phyloP scores from a whole-genome alignment of 2,797 vertebrate species.

The Molossus molossus region DNA sequence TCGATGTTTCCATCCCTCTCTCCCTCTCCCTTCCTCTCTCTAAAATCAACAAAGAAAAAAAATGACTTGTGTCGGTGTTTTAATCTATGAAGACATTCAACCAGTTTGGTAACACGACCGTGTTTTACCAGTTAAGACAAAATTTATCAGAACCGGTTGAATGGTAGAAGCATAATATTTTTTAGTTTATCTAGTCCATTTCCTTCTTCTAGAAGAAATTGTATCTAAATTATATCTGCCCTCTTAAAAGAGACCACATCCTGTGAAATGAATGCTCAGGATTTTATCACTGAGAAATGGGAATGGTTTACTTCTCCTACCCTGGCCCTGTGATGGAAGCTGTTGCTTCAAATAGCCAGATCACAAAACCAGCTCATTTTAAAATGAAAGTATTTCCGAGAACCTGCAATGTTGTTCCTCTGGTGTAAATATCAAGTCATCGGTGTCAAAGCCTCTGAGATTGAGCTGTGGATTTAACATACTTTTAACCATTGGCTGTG shows the following conservation, averaged over 20 bases:
- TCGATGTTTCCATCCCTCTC: too few relatives aligned
- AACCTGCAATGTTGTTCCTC: not conserved
- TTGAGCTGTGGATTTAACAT: not conserved
- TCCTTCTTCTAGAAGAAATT: constrained; percentile 45
- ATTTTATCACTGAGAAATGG: constrained; percentile 33
- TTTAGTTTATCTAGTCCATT: constrained; percentile 57
- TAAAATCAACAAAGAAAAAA: too few relatives aligned
- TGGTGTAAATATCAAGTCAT: constrained; percentile 6
- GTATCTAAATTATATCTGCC: not conserved
- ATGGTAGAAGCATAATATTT: not conserved
- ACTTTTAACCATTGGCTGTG: not conserved
- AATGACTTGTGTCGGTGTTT: constrained; percentile 21
- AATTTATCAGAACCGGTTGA: constrained; percentile 53
- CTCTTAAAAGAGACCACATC: constrained; percentile 42
- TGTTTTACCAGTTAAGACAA: constrained; percentile 22
- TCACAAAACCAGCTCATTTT: not conserved
- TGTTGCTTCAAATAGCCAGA: not conserved
- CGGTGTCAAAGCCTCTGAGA: not conserved
- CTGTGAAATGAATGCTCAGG: constrained; percentile 46
- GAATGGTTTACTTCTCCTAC: not conserved
- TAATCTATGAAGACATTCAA: not conserved
- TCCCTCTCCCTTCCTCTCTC: too few relatives aligned
- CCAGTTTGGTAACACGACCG: not conserved
- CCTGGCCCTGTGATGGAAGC: not conserved
- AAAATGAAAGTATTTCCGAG: not conserved